Evolutionary conservation across 2,113 vertebrate genomes (phyloP).

Genomic region (Chascanopsetta lugubris): DNA sequence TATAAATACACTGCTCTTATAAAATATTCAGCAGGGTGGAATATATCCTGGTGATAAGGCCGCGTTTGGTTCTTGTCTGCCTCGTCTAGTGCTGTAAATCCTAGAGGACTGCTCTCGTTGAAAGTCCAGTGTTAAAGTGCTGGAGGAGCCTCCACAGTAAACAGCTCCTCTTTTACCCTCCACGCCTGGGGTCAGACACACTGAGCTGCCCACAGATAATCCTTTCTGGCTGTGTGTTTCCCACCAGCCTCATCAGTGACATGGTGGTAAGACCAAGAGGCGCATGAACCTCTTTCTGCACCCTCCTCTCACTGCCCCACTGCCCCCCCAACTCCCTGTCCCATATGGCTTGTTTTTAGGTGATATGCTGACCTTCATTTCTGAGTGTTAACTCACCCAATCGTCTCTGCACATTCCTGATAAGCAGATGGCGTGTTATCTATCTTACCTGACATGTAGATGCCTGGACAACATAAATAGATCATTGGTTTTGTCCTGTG

Average conservation of each 20-base stretch:
- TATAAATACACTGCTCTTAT: conserved; percentile 49
- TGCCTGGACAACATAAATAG: conserved; percentile 64
- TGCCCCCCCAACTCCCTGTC: conserved; percentile 39
- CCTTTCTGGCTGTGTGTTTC: conserved; percentile 72
- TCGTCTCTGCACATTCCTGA: conserved; percentile 73
- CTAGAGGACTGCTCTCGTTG: conserved; percentile 29
- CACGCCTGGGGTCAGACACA: conserved; percentile 63
- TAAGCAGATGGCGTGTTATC: conserved; percentile 78
- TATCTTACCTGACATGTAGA: conserved; percentile 76
- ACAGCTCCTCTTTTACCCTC: conserved; percentile 55
- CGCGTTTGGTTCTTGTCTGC: conserved; percentile 18
- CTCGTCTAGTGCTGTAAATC: conserved; percentile 32
- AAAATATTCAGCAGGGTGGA: conserved; percentile 53
- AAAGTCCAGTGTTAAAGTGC: conserved; percentile 35
- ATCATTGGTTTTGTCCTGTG: conserved; percentile 47
- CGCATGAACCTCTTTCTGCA: conserved; percentile 31
- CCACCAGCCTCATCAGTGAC: conserved; percentile 71
- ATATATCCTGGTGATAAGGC: conserved; percentile 43
- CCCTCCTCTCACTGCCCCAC: conserved; percentile 7
- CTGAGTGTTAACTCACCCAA: conserved; percentile 47
- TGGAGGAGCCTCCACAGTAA: conserved; percentile 34
- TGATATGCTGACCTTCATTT: conserved; percentile 76
- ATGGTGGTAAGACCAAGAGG: conserved; percentile 67
- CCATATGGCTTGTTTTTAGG: conserved; percentile 54
- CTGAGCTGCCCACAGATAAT: conserved; percentile 75